Evolutionary conservation across 2,797 vertebrate species (phyloP), one percentile per base, ranked within the genome.

Genomic region (Salmo trutta): DNA sequence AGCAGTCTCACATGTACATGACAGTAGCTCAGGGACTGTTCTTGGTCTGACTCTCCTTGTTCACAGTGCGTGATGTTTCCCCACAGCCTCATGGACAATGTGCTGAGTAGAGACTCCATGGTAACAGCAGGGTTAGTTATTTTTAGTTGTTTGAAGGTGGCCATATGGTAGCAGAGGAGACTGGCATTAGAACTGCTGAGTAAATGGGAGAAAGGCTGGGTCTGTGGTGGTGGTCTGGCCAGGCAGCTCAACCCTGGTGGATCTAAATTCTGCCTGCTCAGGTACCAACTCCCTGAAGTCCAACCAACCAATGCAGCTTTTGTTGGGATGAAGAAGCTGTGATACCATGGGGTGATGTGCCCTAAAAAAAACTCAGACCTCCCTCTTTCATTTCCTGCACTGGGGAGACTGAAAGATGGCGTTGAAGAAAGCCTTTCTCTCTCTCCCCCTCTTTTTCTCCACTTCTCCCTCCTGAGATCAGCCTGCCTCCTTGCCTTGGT

Each of bases 401-500:
- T 88, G 83, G 6, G 77, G 79, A 89, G 86, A 91, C 87, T 90
- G 82, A 92, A 91, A 91, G 90, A 91, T 92, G 84, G 86, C 91
- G 91, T 95, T 94, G 88, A 94, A 82, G 86, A 77, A 83, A 47
- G 10, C 41, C 41, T 41, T 41, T 89, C 93, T 89, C 84, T 91
- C 86, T 90, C 85, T 75, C 74, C 24, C 24, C 19, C 19, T 62
- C 80, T 84, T 85, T 81, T 75, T 77, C 51, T 33, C 52, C 69
- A 31, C 51, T 19, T 73, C 27, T 69, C 62, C 47, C 54, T 51
- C 65, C 83, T 78, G 80, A 87, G 87, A 87, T 90, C 85, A 84
- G 89, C 88, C 90, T 88, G 88, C 88, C 88, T 94, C 86, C 90
- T 82, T 79, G 85, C 85, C 88, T 90, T 88, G 86, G 90, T 92